Evolutionary conservation across 2,888 invertebrate genomes (phyloP), one percentile per base, ranked within the genome.

Genomic region (Hyppa rectilinea): DNA sequence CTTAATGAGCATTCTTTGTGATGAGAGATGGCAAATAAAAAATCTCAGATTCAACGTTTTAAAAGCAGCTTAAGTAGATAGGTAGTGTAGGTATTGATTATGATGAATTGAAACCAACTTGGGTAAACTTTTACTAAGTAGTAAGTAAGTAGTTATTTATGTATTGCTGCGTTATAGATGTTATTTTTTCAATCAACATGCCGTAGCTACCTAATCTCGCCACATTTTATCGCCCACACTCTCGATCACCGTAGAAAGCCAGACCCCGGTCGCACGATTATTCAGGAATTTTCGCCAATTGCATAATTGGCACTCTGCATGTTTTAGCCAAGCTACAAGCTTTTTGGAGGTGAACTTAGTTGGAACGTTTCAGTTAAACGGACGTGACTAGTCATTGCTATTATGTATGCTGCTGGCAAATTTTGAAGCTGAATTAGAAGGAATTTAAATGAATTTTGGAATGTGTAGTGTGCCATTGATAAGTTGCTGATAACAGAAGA

Each of bases 261-360:
- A 55, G 60, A 73, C 61, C 40, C 55, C 29, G 34, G 47, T 58
- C 47, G 68, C 71, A 65, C 70, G 70, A 80, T 79, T 71, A 78
- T 77, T 79, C 78, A 60, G 59, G 56, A 71, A 77, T 78, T 78
- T 75, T 50, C 76, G 72, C 84, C 80, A 82, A 77, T 78, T 80
- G 87, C 80, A 81, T 88, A 87, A 87, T 88, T 87, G 83, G 71
- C 82, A 85, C 85, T 88, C 87, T 87, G 87, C 88, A 88, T 88
- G 75, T 78, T 84, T 81, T 71, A 80, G 78, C 68, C 62, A 60
- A 76, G 79, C 82, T 78, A 67, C 66, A 55, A 75, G 71, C 58
- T 70, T 78, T 77, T 73, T 61, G 67, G 66, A 59, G 10, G 53
- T 52, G 34, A 65, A 82, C 80, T 70, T 67, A 64, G 62, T 72